Base-by-base conservation (phyloP, 2,113 vertebrate species). In the Panthera uncia region DNA sequence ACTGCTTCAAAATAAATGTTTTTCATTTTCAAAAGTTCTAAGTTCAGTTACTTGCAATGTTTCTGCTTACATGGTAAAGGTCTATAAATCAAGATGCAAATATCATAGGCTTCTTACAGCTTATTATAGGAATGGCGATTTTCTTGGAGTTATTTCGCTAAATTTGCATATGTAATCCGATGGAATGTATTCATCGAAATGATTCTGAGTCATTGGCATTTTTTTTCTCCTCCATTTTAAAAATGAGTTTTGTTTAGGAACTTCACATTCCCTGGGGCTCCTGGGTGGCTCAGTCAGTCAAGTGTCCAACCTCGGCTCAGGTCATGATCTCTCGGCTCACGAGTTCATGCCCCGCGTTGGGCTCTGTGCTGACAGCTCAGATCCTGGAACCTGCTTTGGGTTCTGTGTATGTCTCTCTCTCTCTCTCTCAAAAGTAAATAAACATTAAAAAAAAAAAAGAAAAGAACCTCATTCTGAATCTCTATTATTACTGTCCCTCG, bases 21-120 rank as follows among this genome's bases (percentile, higher is more conserved):
- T 98, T 98, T 93, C 95, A 97, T 97, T 98, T 98, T 97, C 82
- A 45, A 79, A 97, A 97, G 97, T 96, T 97, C 92, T 93, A 95
- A 94, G 94, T 96, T 97, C 82, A 92, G 91, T 97, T 96, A 90
- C 93, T 96, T 89, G 82, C 80, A 95, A 25, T 94, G 89, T 97
- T 97, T 97, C 91, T 95, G 80, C 80, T 92, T 81, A 90, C 36
- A 57, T 38, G 38, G 52, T 80, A 66, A 94, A 95, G 85, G 69
- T 88, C 71, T 94, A 41, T 52, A 97, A 95, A 95, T 97, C 92
- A 96, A 96, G 89, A 97, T 97, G 96, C 97, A 98, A 98, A 96
- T 98, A 92, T 94, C 95, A 85, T 76, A 78, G 92, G 38, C 83
- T 95, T 90, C 89, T 78, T 95, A 92, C 4, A 65, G 78, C 45